Evolutionary conservation across 2,888 invertebrate species (phyloP), one percentile per base, ranked within the genome.

Genomic region (Netelia fuscicornis): DNA sequence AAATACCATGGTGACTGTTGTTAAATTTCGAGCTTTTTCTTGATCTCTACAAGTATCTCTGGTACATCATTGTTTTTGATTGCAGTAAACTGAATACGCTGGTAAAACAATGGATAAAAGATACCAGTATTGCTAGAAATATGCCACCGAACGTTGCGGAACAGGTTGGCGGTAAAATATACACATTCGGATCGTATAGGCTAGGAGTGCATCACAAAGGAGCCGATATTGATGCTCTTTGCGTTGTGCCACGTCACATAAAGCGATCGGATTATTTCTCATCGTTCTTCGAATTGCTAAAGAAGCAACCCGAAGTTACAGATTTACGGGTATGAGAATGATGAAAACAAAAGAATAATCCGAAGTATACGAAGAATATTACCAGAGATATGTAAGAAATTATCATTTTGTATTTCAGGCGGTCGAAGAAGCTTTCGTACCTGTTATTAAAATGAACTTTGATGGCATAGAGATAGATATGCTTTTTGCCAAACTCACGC

Each of bases 401-500:
- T 83, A 56, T 42, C 78, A 84, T 83, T 64, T 88, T 84, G 71
- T 48, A 72, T 93, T 93, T n/a, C 91, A 97, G 97, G 96, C 98
- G 1, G 99, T 99, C 0, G 99, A 99, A 94, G 99, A 99, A 93
- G 99, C 99, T 0, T 99, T 97, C 94, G 99, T 99, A 88, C 99
- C 99, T 2, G 98, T 99, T 9, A 99, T 99, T 88, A 99, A 99
- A 95, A 98, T 99, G 98, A 98, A 98, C 93, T 99, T 99, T 94
- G 98, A 98, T 95, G 98, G 98, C 44, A 99, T 99, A 88, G 99
- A 99, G 95, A 98, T 99, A 88, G 99, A 99, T 95, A 97, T 99
- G 96, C 94, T 99, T 86, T 99, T 99, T 95, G 99, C 99, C 0
- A 95, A 98, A 86, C 95, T 99, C 86, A 97, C 98, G 52, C 95